These are phyloP conservation scores for Xiphophorus hellerii DNA, from an alignment of 2,113 vertebrate genomes.

Conservation along the genomic window DNA sequence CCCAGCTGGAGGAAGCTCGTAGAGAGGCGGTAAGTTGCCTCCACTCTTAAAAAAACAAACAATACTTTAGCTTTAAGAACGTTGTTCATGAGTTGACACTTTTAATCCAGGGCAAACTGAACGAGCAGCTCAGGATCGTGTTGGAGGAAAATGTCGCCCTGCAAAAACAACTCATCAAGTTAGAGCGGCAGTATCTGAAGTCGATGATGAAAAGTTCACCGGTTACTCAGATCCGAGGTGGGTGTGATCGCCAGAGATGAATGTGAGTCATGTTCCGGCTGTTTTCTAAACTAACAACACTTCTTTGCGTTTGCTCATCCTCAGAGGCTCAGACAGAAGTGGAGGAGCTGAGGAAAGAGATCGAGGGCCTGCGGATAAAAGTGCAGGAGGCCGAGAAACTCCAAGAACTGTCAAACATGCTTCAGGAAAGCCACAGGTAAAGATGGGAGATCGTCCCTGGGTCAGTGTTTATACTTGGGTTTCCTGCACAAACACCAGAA, in stretches of 20 bases:
- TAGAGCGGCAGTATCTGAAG: slow-evolving; percentile 73
- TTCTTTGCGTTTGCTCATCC: slow-evolving; percentile 1
- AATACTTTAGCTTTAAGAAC: not conserved
- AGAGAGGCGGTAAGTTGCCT: slow-evolving; percentile 74
- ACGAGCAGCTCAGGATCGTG: slow-evolving; percentile 75
- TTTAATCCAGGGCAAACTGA: slow-evolving; percentile 72
- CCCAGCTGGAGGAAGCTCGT: slow-evolving; percentile 71
- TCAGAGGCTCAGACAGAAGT: slow-evolving; percentile 73
- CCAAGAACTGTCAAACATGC: slow-evolving; percentile 74
- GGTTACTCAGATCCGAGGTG: slow-evolving; percentile 60
- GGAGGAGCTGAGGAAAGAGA: slow-evolving; percentile 74
- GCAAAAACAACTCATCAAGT: slow-evolving; percentile 79
- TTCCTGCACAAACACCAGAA: too few species aligned
- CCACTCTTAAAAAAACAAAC: not conserved
- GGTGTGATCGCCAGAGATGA: slow-evolving; percentile 5
- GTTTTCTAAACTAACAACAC: not conserved
- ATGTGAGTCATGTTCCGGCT: not conserved
- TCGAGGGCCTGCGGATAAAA: slow-evolving; percentile 71
- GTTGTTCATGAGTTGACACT: not conserved
- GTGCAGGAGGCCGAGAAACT: slow-evolving; percentile 71
- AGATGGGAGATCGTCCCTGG: not conserved
- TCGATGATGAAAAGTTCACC: slow-evolving; percentile 60
- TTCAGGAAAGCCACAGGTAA: slow-evolving; percentile 83
- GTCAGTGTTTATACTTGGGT: not conserved
- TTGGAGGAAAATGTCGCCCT: slow-evolving; percentile 82